Evolutionary conservation across 2,888 invertebrate species (phyloP).

Genomic region (Nomada flava): DNA sequence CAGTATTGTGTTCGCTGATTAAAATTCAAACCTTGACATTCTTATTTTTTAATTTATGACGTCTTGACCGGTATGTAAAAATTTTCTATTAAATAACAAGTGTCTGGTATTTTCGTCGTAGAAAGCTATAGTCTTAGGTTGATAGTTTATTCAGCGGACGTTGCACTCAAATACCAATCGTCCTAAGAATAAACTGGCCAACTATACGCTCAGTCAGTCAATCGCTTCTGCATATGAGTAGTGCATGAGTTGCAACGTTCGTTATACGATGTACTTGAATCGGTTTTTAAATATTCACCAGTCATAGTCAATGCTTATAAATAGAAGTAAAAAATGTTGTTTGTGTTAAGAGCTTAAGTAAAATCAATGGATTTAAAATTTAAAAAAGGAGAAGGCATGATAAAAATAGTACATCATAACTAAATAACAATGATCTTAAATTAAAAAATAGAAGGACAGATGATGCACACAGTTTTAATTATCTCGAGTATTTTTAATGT

Average conservation of each 20-base stretch:
- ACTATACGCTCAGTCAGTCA: slow-evolving; percentile 5
- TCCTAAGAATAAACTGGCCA: slow-evolving; percentile 45
- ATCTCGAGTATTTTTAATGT: not conserved
- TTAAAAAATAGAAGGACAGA: not conserved
- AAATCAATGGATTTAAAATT: too few species aligned
- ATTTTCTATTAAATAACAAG: too few species aligned
- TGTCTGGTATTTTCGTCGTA: not conserved
- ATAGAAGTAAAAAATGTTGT: too few species aligned
- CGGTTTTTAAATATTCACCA: not conserved
- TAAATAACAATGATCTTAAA: not conserved
- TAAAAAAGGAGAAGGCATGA: not conserved
- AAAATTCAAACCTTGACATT: too few species aligned
- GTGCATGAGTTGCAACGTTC: not conserved
- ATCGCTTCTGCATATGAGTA: not conserved
- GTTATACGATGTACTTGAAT: not conserved
- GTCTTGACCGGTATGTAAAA: too few species aligned
- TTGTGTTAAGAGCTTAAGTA: too few species aligned
- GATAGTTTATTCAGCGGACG: slow-evolving; percentile 26
- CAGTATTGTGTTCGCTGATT: too few species aligned
- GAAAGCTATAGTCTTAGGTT: slow-evolving; percentile 1
- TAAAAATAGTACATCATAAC: not conserved
- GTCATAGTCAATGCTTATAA: too few species aligned
- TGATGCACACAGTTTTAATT: not conserved
- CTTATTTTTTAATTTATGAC: too few species aligned
- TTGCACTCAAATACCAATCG: slow-evolving; percentile 42